These are phyloP conservation scores for Hippopotamyrus pictus DNA, from an alignment of 2,797 vertebrate genomes.

Conservation along the genomic window DNA sequence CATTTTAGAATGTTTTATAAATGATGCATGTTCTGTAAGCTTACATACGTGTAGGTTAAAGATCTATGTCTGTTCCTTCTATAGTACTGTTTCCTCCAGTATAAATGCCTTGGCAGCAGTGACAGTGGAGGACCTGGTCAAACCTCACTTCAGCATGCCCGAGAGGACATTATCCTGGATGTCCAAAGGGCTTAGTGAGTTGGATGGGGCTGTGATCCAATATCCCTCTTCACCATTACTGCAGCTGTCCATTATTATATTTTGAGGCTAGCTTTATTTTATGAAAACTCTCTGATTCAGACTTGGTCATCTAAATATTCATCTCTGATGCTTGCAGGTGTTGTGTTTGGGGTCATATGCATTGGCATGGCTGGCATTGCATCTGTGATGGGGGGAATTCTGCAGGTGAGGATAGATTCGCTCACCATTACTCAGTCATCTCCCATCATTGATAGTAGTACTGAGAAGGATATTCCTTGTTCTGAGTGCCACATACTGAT, in stretches of 20 bases:
- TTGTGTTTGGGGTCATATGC: slow-evolving; percentile 76
- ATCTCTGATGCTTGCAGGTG: slow-evolving; percentile 52
- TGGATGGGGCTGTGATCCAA: not conserved
- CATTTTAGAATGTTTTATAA: not conserved
- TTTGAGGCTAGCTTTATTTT: not conserved
- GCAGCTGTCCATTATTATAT: not conserved
- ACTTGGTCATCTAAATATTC: not conserved
- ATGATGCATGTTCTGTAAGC: not conserved
- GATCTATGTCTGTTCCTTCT: not conserved
- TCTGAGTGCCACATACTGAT: not conserved
- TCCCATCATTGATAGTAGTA: not conserved
- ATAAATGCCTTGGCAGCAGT: slow-evolving; percentile 87
- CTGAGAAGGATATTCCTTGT: not conserved
- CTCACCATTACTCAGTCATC: not conserved
- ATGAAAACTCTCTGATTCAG: not conserved
- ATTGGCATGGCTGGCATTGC: slow-evolving; percentile 84
- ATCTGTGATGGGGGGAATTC: slow-evolving; percentile 75
- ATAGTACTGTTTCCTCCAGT: slow-evolving; percentile 88
- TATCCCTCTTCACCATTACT: not conserved
- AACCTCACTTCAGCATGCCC: slow-evolving; percentile 64
- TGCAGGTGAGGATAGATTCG: slow-evolving; percentile 67
- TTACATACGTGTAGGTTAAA: not conserved
- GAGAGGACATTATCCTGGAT: slow-evolving; percentile 73
- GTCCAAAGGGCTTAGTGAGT: slow-evolving; percentile 84
- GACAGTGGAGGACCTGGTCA: slow-evolving; percentile 81